A percentile compares a stretch with the other conserved stretches of the same genome.
These are phyloP conservation scores for Coenonympha glycerion DNA, from an alignment of 2,888 invertebrate species.

Conservation along the genomic window DNA sequence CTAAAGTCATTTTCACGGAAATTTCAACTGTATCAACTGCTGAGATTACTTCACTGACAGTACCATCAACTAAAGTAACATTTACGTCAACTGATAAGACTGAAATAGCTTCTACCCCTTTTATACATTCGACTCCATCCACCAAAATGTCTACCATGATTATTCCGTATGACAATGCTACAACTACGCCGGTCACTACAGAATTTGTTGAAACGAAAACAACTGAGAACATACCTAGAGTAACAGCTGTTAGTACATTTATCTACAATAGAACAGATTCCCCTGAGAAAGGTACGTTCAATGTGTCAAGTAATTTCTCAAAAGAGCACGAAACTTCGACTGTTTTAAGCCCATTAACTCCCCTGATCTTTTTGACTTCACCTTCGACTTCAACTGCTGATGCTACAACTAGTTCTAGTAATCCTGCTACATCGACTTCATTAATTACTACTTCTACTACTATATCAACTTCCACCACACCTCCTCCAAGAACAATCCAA, in stretches of 20 bases:
- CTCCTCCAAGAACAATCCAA: not conserved
- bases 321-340: constrained; percentile 27
- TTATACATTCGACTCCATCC: constrained; percentile 19
- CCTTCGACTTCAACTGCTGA: constrained; percentile 17
- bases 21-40: constrained; percentile 20
- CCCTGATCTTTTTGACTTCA: constrained; percentile 9
- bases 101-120: constrained; percentile 15
- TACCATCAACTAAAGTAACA: constrained; percentile 20
- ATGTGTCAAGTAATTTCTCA: constrained; percentile 27
- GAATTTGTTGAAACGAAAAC: constrained; percentile 10
- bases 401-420: constrained; percentile 20
- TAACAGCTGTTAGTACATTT: constrained; percentile 26
- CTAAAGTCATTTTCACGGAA: constrained; percentile 25
- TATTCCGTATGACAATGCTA: constrained; percentile 18
- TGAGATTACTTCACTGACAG: constrained; percentile 19
- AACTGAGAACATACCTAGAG: constrained; percentile 23
- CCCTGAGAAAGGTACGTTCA: constrained; percentile 31
- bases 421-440: constrained; percentile 24
- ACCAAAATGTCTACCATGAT: constrained; percentile 25
- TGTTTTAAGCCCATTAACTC: constrained; percentile 22
- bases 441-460: constrained; percentile 17
- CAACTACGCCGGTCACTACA: constrained; percentile 19
- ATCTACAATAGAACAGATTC: constrained; percentile 40
- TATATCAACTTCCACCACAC: not conserved
- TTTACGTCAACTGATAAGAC: constrained; percentile 18